phyloP scores from a whole-genome alignment of 1,140 invertebrate genomes.

The Trachymyrmex cornetzi region DNA sequence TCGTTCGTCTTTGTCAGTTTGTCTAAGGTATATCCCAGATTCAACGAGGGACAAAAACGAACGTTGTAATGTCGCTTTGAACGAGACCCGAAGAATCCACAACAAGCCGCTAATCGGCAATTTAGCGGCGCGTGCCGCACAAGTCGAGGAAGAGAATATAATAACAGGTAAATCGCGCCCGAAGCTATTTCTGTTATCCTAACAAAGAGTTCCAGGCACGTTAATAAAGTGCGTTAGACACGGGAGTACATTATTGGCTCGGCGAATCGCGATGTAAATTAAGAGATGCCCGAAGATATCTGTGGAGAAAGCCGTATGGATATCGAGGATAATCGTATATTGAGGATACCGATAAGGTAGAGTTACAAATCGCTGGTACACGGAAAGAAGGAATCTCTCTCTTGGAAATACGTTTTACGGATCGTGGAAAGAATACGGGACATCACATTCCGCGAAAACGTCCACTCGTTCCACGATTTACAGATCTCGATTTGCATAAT shows the following conservation, averaged over 20 bases:
- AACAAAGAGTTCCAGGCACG: background rate
- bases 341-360: conserved; percentile 12
- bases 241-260: background rate
- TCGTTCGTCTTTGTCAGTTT: background rate
- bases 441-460: background rate
- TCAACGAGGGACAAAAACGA: background rate
- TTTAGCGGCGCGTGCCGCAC: conserved; percentile 31
- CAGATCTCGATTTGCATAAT: conserved; percentile 12
- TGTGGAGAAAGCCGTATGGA: conserved; percentile 20
- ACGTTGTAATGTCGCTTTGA: background rate
- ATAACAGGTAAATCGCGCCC: conserved; percentile 12
- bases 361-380: background rate
- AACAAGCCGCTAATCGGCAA: background rate
- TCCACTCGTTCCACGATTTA: background rate
- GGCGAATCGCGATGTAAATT: conserved; percentile 9
- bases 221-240: background rate
- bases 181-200: conserved; percentile 28
- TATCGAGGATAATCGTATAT: conserved; percentile 37
- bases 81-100: background rate
- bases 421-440: background rate
- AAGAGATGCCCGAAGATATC: background rate
- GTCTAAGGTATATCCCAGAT: background rate
- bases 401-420: background rate
- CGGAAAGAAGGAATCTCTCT: background rate
- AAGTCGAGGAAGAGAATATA: background rate